Percentiles rank a stretch among this genome's conserved stretches.
phyloP scores from a whole-genome alignment of 1,140 invertebrate species.

The Heliconius nattereri region DNA sequence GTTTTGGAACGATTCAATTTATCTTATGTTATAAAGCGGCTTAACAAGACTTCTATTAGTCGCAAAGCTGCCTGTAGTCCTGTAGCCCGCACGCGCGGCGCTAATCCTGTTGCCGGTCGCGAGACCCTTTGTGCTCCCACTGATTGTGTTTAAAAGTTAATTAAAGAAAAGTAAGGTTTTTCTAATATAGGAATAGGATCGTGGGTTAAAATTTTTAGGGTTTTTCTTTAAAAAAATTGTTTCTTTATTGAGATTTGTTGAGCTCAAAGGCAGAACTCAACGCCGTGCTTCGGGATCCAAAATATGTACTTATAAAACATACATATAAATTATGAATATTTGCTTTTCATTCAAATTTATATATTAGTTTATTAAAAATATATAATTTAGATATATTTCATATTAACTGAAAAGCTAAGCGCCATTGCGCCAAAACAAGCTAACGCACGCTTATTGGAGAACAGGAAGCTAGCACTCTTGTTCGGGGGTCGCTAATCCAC shows the following conservation, averaged over 20 bases:
- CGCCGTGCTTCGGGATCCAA: too few species aligned
- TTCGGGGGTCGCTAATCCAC: neutral
- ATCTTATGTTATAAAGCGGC: conserved; percentile 6
- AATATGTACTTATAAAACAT: too few species aligned
- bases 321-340: too few species aligned
- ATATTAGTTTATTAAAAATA: too few species aligned
- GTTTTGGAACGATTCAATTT: conserved; percentile 5
- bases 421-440: neutral
- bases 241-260: too few species aligned
- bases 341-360: too few species aligned
- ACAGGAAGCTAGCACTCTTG: neutral
- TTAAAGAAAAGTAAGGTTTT: neutral
- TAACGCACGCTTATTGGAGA: neutral
- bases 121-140: neutral
- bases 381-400: too few species aligned
- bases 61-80: neutral
- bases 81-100: neutral
- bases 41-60: neutral
- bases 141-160: neutral
- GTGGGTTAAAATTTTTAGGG: neutral
- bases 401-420: neutral
- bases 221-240: too few species aligned
- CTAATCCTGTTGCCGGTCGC: neutral
- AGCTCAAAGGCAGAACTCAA: too few species aligned
- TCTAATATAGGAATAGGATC: neutral